phyloP scores from a whole-genome alignment of 2,113 vertebrate species.

The Zootoca vivipara region DNA sequence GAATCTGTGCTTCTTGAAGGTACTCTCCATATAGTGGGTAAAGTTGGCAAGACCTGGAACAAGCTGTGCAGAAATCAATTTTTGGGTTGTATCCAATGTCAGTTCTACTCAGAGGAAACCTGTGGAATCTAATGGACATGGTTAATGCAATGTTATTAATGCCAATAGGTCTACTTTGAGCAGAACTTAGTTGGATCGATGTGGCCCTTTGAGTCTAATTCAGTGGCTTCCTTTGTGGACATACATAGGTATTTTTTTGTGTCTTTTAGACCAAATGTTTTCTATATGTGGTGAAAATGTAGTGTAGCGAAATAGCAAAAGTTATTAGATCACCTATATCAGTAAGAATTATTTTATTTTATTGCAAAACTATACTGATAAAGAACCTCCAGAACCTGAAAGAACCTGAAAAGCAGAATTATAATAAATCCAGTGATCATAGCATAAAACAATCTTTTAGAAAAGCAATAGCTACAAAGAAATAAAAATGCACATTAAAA shows the following conservation, averaged over 20 bases:
- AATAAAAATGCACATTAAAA: neutral
- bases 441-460: neutral
- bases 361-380: neutral
- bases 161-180: no score
- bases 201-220: neutral
- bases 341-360: neutral
- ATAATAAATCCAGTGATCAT: neutral
- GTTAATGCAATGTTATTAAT: no score
- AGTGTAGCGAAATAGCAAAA: neutral
- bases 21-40: neutral
- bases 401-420: neutral
- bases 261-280: neutral
- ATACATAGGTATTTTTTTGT: neutral
- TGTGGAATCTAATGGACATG: no score
- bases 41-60: neutral
- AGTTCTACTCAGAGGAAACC: no score
- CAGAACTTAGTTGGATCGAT: no score
- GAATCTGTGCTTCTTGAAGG: no score
- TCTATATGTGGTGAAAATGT: neutral
- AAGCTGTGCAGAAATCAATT: no score
- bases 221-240: neutral
- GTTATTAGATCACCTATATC: neutral
- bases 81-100: neutral
- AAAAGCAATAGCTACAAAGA: no score
- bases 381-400: neutral